Evolutionary conservation across 2,888 invertebrate species (phyloP).

Genomic region (Pegoplata infirma): DNA sequence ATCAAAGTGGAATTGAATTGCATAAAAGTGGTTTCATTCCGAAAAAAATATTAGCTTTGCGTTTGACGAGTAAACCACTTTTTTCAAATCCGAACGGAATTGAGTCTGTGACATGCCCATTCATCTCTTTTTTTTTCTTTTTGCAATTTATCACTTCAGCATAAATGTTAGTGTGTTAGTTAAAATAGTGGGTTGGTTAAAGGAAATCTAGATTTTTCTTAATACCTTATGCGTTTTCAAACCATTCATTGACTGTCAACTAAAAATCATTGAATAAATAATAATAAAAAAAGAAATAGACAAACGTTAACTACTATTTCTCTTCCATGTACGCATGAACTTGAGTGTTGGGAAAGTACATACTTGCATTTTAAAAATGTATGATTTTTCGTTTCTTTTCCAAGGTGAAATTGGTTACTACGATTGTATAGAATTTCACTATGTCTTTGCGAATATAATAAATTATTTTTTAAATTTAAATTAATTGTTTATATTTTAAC

Average conservation of each 20-base stretch:
- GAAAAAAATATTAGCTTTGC: no score
- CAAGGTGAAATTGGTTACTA: conserved; percentile 41
- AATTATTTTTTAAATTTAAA: not conserved
- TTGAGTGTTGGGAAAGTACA: not conserved
- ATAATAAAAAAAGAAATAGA: not conserved
- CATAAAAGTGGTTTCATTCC: no score
- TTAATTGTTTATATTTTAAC: not conserved
- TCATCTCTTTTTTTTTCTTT: no score
- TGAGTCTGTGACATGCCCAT: no score
- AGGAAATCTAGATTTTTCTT: conserved; percentile 56
- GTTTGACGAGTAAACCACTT: no score
- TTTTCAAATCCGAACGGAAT: no score
- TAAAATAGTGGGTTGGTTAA: not conserved
- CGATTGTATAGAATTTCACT: conserved; percentile 24
- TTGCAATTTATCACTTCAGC: conserved; percentile 32
- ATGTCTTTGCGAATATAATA: not conserved
- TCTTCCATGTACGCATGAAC: not conserved
- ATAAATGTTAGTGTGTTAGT: not conserved
- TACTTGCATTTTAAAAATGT: no score
- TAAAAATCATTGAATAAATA: not conserved
- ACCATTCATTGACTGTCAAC: conserved; percentile 4
- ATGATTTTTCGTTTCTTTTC: not conserved
- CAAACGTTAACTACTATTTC: not conserved
- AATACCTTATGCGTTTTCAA: conserved; percentile 41
- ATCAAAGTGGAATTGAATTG: no score